Conservation (phyloP, 2,797 vertebrate species). For the Natrix natrix region DNA sequence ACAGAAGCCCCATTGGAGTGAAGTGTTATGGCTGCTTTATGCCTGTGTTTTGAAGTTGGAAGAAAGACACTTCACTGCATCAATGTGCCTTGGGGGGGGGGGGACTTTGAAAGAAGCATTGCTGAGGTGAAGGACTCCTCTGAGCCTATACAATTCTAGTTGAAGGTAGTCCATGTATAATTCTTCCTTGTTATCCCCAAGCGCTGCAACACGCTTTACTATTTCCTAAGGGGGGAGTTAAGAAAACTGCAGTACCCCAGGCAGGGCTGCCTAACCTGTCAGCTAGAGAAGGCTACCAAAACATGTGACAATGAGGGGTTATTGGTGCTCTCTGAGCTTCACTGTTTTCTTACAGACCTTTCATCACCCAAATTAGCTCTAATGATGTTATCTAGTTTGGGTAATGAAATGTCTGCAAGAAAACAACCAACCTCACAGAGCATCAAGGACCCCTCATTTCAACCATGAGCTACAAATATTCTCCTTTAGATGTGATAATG, state of each 20-base stretch:
- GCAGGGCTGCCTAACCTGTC: not conserved
- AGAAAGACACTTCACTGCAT: not conserved
- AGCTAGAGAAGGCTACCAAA: not conserved
- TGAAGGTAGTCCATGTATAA: not conserved
- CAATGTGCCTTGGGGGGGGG: not conserved
- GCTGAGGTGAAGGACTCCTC: not conserved
- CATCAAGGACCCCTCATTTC: not conserved
- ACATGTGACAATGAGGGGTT: not conserved
- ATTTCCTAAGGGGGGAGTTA: not conserved
- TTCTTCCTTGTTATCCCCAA: not conserved
- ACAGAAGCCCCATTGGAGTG: not conserved
- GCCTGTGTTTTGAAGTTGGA: not conserved
- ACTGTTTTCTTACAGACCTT: not conserved
- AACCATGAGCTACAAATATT: not conserved
- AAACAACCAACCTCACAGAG: not conserved
- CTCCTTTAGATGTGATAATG: not conserved
- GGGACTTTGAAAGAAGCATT: not conserved
- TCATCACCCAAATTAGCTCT: not conserved
- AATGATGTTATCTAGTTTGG: not conserved
- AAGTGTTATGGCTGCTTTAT: not conserved
- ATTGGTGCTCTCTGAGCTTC: not conserved
- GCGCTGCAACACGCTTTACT: not conserved
- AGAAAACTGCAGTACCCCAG: not conserved
- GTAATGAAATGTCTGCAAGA: not conserved
- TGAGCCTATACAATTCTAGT: not conserved